phyloP scores from a whole-genome alignment of 2,888 invertebrate genomes.

The Eudemis profundana region DNA sequence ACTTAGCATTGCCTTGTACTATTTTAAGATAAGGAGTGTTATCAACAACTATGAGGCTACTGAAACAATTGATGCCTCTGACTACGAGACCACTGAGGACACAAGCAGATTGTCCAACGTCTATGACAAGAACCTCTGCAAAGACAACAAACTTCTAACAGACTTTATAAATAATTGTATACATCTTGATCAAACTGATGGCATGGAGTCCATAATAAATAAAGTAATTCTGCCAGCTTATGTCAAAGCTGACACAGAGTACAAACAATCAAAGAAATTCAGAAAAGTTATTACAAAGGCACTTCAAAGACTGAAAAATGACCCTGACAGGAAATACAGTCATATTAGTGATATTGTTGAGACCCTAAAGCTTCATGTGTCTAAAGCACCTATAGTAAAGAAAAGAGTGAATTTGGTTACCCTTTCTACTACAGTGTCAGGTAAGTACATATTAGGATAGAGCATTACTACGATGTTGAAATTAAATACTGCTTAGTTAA shows the following conservation, averaged over 20 bases:
- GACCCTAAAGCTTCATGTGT: slow-evolving; percentile 18
- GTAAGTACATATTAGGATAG: background rate
- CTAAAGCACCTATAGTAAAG: background rate
- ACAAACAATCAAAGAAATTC: slow-evolving; percentile 21
- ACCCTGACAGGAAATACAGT: slow-evolving; percentile 19
- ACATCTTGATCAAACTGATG: background rate
- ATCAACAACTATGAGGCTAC: background rate
- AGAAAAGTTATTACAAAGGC: slow-evolving; percentile 19
- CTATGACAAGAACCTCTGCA: slow-evolving; percentile 18
- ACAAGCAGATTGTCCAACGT: background rate
- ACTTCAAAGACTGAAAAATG: slow-evolving; percentile 14
- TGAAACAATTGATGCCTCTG: slow-evolving; percentile 19
- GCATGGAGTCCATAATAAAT: slow-evolving; percentile 20
- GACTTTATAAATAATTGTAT: slow-evolving; percentile 28
- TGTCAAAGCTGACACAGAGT: background rate
- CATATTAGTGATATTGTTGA: slow-evolving; percentile 25
- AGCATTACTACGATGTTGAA: too few relatives aligned
- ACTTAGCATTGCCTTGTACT: background rate
- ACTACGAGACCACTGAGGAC: background rate
- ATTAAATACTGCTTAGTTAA: too few relatives aligned
- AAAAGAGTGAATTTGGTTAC: slow-evolving; percentile 22
- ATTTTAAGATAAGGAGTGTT: slow-evolving; percentile 1
- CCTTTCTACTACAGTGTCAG: slow-evolving; percentile 20
- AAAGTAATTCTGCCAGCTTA: slow-evolving; percentile 18
- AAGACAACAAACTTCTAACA: slow-evolving; percentile 14